Percentiles rank a stretch among this genome's conserved stretches.
Conservation (phyloP, 2,113 vertebrate species). For the Paracyprichromis sp. region DNA sequence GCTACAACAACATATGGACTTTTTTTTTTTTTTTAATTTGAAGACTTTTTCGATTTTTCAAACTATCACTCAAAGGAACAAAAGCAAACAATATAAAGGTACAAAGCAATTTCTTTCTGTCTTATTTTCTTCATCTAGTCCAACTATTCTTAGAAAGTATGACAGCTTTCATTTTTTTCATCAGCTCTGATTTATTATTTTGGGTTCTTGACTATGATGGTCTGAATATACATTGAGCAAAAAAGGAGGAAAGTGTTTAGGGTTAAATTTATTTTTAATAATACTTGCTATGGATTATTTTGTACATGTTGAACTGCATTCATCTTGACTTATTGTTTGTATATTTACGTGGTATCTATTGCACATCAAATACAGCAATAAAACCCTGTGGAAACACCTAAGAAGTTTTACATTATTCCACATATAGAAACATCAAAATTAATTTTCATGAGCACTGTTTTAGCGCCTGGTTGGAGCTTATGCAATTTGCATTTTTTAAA, state of each 20-base stretch:
- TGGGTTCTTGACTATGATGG: not conserved
- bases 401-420: not conserved
- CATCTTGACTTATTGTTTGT: not conserved
- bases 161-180: not conserved
- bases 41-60: not conserved
- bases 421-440: not conserved
- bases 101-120: not conserved
- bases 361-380: not conserved
- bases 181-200: not conserved
- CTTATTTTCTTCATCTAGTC: not conserved
- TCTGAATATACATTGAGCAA: not conserved
- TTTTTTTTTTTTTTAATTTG: not conserved
- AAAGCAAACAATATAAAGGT: not conserved
- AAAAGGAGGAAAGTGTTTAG: not conserved
- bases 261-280: not conserved
- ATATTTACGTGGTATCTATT: not conserved
- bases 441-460: not conserved
- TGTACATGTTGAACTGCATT: not conserved
- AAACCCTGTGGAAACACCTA: not conserved
- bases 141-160: not conserved
- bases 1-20: not conserved
- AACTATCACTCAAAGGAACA: not conserved
- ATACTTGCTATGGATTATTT: not conserved
- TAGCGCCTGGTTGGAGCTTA: not conserved
- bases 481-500: not conserved